Percentiles rank a stretch among this genome's conserved stretches.
Conservation (phyloP, 2,797 vertebrate species). For the Geotrypetes seraphini region DNA sequence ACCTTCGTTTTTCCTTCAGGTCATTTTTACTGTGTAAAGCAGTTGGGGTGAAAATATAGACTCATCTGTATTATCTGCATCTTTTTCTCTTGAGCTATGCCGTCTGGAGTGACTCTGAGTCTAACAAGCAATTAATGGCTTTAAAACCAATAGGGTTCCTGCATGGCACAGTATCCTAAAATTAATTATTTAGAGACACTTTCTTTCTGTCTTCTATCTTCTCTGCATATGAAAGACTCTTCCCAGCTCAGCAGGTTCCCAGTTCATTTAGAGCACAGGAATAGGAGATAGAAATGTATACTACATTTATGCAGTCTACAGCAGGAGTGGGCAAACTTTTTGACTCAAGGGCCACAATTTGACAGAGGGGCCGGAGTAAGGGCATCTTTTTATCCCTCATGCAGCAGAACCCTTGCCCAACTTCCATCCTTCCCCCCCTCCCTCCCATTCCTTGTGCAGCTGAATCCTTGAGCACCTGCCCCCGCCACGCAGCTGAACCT, state of each 20-base stretch:
- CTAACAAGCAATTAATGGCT: conserved; percentile 43
- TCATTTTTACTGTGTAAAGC: conserved; percentile 4
- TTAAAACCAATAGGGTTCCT: conserved; percentile 21
- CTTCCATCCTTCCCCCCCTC: too few relatives aligned
- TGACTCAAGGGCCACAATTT: too few relatives aligned
- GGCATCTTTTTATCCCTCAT: too few relatives aligned
- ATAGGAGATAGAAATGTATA: background rate
- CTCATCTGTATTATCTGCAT: conserved; percentile 10
- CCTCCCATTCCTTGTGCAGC: too few relatives aligned
- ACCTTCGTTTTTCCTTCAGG: conserved; percentile 2
- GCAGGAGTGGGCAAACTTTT: too few relatives aligned
- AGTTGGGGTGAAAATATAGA: conserved; percentile 15
- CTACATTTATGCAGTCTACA: too few relatives aligned
- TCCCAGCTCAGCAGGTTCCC: conserved; percentile 26
- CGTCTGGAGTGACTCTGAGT: conserved; percentile 32
- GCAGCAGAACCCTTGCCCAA: too few relatives aligned
- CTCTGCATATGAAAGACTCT: conserved; percentile 29
- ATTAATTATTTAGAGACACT: conserved; percentile 44
- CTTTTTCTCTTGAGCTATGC: conserved; percentile 15
- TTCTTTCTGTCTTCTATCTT: conserved; percentile 26
- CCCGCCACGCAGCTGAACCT: too few relatives aligned
- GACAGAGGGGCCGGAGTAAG: too few relatives aligned
- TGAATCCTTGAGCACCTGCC: too few relatives aligned
- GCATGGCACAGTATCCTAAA: conserved; percentile 22
- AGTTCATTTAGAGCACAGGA: conserved; percentile 3